phyloP scores from a whole-genome alignment of 2,113 vertebrate species.

The Myrmophylax atrothorax region DNA sequence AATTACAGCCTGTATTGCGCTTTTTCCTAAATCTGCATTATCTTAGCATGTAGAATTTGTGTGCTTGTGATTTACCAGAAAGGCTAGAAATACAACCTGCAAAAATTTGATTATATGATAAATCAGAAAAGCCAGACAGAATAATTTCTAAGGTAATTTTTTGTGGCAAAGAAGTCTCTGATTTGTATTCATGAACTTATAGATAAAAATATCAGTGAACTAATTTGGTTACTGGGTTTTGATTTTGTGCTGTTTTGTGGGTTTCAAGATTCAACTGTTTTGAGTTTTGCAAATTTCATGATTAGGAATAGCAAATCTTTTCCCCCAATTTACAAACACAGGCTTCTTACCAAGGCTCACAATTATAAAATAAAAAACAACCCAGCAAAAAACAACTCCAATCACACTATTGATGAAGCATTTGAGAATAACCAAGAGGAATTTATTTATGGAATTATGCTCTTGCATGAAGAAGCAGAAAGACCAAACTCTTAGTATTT shows the following conservation, averaged over 20 bases:
- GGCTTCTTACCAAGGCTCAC: background rate
- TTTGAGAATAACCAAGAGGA: background rate
- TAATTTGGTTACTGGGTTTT: background rate
- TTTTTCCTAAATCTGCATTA: background rate
- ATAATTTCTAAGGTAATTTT: constrained; percentile 18
- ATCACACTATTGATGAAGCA: background rate
- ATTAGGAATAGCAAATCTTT: background rate
- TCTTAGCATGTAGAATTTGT: background rate
- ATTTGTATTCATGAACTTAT: background rate
- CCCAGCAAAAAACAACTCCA: background rate
- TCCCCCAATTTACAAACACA: background rate
- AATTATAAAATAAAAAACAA: background rate
- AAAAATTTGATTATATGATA: constrained; percentile 37
- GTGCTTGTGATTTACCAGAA: constrained; percentile 27
- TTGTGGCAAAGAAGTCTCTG: background rate
- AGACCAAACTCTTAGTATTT: background rate
- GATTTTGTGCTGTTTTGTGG: background rate
- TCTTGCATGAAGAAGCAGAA: background rate
- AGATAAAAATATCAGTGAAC: background rate
- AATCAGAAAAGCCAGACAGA: constrained; percentile 45
- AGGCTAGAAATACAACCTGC: constrained; percentile 41
- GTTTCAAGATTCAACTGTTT: background rate
- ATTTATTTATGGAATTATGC: background rate
- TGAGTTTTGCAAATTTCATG: background rate
- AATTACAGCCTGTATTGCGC: background rate